phyloP scores from a whole-genome alignment of 2,888 invertebrate species.

The Oscheius sp. region DNA sequence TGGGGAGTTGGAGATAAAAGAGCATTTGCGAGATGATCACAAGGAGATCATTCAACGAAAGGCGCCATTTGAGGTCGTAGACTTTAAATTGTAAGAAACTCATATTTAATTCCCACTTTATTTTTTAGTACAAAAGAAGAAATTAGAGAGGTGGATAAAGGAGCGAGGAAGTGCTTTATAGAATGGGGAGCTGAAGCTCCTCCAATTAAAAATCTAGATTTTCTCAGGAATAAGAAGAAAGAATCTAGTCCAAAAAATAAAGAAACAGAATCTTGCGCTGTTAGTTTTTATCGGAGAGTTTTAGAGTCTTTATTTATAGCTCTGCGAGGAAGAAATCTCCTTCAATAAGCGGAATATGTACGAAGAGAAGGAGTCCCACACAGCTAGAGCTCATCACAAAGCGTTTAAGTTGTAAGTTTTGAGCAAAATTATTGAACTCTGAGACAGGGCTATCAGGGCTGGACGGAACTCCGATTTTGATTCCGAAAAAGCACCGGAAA shows the following conservation, averaged over 20 bases:
- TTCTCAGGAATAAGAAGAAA: background rate
- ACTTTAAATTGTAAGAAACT: constrained; percentile 4
- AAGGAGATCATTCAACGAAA: background rate
- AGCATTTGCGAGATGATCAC: background rate
- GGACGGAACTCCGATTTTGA: too few relatives aligned
- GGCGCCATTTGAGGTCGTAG: background rate
- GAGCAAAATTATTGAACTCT: background rate
- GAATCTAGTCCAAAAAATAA: background rate
- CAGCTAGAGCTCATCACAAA: background rate
- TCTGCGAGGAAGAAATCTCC: background rate
- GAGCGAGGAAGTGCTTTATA: background rate
- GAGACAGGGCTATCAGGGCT: too few relatives aligned
- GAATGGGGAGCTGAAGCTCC: background rate
- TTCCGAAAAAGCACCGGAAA: too few relatives aligned
- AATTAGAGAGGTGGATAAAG: background rate
- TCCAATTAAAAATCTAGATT: background rate
- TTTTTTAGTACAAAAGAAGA: constrained; percentile 1
- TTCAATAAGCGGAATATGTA: background rate
- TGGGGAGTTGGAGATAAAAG: background rate
- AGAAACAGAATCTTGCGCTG: background rate
- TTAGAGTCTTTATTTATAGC: background rate
- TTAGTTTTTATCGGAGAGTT: background rate
- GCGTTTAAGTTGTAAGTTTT: background rate
- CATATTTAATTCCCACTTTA: too few relatives aligned
- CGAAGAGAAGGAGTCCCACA: background rate